phyloP scores from a whole-genome alignment of 1,140 invertebrate species.

The Doryteuthis pealeii region DNA sequence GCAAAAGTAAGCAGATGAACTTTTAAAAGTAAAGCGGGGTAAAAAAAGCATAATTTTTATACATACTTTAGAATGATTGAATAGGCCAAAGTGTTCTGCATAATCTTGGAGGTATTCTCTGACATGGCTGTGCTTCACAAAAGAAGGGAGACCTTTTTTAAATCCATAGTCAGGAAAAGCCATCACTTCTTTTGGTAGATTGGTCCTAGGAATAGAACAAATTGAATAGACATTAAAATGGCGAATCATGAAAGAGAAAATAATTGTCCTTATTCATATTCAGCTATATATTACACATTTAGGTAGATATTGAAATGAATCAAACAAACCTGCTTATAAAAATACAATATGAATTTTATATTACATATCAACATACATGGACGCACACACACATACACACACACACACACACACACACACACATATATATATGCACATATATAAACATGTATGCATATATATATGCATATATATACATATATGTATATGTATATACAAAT shows the following conservation, averaged over 20 bases:
- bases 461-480: not conserved
- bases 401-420: not conserved
- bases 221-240: not conserved
- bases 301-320: too few relatives aligned
- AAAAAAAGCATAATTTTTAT: not conserved
- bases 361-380: not conserved
- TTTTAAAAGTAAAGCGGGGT: too few relatives aligned
- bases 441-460: not conserved
- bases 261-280: not conserved
- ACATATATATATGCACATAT: not conserved
- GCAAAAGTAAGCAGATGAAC: too few relatives aligned
- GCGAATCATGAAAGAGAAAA: not conserved
- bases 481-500: conserved; percentile 1
- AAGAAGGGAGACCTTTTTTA: conserved; percentile 68
- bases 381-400: not conserved
- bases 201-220: conserved; percentile 68
- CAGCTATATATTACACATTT: too few relatives aligned
- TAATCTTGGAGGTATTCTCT: conserved; percentile 77
- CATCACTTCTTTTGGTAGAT: conserved; percentile 86
- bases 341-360: too few relatives aligned
- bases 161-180: conserved; percentile 78
- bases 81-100: conserved; percentile 71
- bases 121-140: conserved; percentile 76
- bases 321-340: too few relatives aligned
- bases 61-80: conserved; percentile 69